Percentiles rank a stretch among this genome's conserved stretches.
Conservation (phyloP, 2,797 vertebrate genomes). For the Monodelphis domestica region DNA sequence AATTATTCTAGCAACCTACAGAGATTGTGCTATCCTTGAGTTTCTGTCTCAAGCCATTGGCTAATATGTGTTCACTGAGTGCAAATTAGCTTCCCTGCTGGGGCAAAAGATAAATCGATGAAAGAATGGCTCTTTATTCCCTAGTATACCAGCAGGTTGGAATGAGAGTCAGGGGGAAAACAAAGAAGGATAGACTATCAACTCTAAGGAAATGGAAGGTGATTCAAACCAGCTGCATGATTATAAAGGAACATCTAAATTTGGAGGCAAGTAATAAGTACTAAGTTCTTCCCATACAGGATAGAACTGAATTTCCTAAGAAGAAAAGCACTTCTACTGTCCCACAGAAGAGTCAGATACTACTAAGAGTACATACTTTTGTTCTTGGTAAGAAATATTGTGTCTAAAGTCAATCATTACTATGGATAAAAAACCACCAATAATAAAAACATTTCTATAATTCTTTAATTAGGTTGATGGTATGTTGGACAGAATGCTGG, state of each 20-base stretch:
- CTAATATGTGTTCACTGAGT: background rate
- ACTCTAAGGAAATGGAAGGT: background rate
- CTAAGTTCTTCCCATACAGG: background rate
- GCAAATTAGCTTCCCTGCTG: background rate
- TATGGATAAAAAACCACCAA: background rate
- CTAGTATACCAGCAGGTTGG: background rate
- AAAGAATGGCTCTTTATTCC: background rate
- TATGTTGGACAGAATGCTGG: no score
- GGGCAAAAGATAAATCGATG: background rate
- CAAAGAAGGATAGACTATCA: background rate
- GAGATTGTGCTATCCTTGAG: background rate
- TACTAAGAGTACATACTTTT: no score
- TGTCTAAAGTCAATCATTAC: background rate
- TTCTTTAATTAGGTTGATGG: no score
- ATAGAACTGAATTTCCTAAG: background rate
- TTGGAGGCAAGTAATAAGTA: background rate
- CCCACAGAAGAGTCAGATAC: background rate
- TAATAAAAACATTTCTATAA: background rate
- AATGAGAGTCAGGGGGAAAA: background rate
- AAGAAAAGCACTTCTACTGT: background rate
- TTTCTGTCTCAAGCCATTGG: background rate
- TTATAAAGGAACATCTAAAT: background rate
- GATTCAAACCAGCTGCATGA: background rate
- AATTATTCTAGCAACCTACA: background rate
- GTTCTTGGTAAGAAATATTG: background rate